Evolutionary conservation across 2,888 invertebrate genomes (phyloP), one percentile per base, ranked within the genome.

Genomic region (Agapostemon virescens): DNA sequence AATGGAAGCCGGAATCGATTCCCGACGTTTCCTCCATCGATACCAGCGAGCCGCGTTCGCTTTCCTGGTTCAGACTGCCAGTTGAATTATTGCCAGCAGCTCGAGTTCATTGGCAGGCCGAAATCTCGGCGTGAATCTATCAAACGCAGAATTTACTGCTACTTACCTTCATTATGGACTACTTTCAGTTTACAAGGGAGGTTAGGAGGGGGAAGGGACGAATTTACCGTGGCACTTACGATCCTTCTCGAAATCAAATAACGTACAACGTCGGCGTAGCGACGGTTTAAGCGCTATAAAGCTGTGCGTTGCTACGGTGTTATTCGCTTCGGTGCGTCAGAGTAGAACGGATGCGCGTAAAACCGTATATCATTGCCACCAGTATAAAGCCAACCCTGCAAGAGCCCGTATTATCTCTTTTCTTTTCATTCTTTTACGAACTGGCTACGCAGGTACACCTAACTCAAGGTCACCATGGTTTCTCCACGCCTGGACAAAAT

Each of bases 301-400:
- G 49, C 45, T 45, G 20, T 5, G 30, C 20, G 42, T 70, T 52
- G 61, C 40, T 69, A 55, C 38, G 45, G 13, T 74, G 73, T 71
- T 69, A 69, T 80, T 58, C 67, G 71, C 61, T 42, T 49, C 49
- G 30, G 30, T 52, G 52, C 33, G 36, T 30, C 49, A 3, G 33
- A 40, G 20, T 33, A n/a, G 64, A 33, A 9, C 3, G 23, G 64
- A 38, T 49, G n/a, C 61, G 30, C 52, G 69, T 61, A 49, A 71
- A 64, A 52, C 33, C 63, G 64, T 64, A 64, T 74, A 81, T 80
- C 74, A 68, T 66, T 38, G 67, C 63, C 58, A 69, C 70, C 36
- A 52, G 13, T 70, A 33, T 63, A 69, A 78, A 67, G 70, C 45
- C 66, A 81, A 61, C 75, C 73, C 55, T 30, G 17, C 58, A 30